phyloP scores from a whole-genome alignment of 2,113 vertebrate species.

The Proterorhinus semilunaris region DNA sequence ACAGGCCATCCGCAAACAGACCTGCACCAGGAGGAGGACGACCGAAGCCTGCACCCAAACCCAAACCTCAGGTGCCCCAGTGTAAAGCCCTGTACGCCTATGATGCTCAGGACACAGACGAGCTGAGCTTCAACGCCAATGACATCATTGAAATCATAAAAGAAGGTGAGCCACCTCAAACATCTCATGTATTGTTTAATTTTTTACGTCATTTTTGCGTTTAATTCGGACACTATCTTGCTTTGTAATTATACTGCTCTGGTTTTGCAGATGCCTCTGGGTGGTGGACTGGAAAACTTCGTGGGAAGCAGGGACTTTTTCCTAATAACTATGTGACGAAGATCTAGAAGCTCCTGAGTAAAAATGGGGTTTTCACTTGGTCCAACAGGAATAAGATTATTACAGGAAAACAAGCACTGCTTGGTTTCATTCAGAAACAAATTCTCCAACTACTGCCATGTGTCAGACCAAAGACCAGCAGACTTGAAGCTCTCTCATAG shows the following conservation, averaged over 20 bases:
- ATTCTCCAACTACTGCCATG: slow-evolving; percentile 49
- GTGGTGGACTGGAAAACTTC: slow-evolving; percentile 95
- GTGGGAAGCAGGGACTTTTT: slow-evolving; percentile 96
- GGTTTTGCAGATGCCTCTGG: slow-evolving; percentile 85
- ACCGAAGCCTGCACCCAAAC: slow-evolving; percentile 94
- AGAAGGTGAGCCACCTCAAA: slow-evolving; percentile 80
- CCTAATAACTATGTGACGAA: slow-evolving; percentile 98
- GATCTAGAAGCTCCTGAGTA: slow-evolving; percentile 74
- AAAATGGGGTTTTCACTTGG: slow-evolving; percentile 24
- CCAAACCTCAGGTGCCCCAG: slow-evolving; percentile 95
- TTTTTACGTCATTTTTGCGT: background rate
- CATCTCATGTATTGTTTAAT: background rate
- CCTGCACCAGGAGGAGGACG: slow-evolving; percentile 89
- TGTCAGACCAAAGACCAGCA: slow-evolving; percentile 36
- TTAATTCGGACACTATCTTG: slow-evolving; percentile 12
- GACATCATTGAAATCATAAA: slow-evolving; percentile 94
- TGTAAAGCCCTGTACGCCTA: slow-evolving; percentile 96
- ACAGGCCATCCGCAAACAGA: slow-evolving; percentile 83
- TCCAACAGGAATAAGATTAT: slow-evolving; percentile 19
- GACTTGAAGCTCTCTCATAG: slow-evolving; percentile 46
- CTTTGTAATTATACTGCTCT: background rate
- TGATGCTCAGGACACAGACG: slow-evolving; percentile 97
- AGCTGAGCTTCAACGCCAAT: slow-evolving; percentile 97
- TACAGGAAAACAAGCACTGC: slow-evolving; percentile 31
- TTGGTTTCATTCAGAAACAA: slow-evolving; percentile 21